Evolutionary conservation across 2,797 vertebrate genomes (phyloP).

Genomic region (Aplochiton taeniatus): DNA sequence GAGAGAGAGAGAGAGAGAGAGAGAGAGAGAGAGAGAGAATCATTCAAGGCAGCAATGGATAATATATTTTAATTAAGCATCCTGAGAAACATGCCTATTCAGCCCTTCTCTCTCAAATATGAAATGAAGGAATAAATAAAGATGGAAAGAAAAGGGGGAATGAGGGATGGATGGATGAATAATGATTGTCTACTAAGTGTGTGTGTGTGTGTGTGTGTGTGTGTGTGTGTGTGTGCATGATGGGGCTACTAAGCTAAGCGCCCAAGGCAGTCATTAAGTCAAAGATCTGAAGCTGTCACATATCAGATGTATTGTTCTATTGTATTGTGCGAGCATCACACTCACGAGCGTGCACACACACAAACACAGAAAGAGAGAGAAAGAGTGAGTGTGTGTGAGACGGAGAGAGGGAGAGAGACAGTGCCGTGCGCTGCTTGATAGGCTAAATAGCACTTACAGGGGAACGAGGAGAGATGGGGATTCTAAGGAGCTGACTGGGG

Average conservation of each 20-base stretch:
- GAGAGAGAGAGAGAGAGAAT: constrained; percentile 65
- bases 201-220: constrained; percentile 19
- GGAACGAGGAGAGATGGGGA: constrained; percentile 59
- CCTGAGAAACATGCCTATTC: constrained; percentile 69
- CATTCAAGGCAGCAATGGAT: constrained; percentile 72
- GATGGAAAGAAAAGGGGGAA: constrained; percentile 48
- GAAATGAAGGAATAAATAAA: constrained; percentile 76
- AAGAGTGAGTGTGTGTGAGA: neutral
- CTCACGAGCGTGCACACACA: too few relatives aligned
- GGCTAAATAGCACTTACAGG: constrained; percentile 64
- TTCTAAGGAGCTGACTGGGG: constrained; percentile 70
- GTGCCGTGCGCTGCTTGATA: constrained; percentile 41
- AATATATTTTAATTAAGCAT: constrained; percentile 83
- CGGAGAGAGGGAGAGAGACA: neutral
- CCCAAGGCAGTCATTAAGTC: constrained; percentile 65
- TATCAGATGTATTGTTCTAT: constrained; percentile 71
- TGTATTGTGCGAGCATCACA: constrained; percentile 58
- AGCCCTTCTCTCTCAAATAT: constrained; percentile 67
- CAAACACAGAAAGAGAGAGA: constrained; percentile 4
- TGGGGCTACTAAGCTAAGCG: constrained; percentile 44
- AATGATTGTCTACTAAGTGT: constrained; percentile 35
- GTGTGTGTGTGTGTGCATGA: constrained; percentile 43
- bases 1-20: too few relatives aligned
- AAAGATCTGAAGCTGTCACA: constrained; percentile 73
- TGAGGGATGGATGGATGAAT: constrained; percentile 24